Evolutionary conservation across 2,888 invertebrate genomes (phyloP).

Genomic region (Drosophila maculinotata): DNA sequence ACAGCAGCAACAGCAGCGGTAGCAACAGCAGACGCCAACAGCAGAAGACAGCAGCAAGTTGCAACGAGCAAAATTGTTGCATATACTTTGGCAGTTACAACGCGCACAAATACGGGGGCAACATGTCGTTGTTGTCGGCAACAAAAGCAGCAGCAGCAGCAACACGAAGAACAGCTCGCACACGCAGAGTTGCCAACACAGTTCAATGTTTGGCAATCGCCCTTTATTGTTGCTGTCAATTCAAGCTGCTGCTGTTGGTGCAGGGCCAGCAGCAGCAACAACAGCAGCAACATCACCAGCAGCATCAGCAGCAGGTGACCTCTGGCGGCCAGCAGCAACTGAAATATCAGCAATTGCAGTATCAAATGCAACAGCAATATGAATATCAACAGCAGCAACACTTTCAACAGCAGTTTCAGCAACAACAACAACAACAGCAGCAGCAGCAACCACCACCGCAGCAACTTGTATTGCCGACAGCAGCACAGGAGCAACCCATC

Average conservation of each 20-base stretch:
- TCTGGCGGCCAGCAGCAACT: slow-evolving; percentile 59
- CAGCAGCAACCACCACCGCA: slow-evolving; percentile 45
- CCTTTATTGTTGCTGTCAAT: slow-evolving; percentile 65
- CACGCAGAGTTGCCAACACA: slow-evolving; percentile 61
- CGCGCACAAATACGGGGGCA: slow-evolving; percentile 37
- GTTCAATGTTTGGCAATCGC: slow-evolving; percentile 67
- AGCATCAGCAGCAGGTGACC: slow-evolving; percentile 35
- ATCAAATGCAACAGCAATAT: slow-evolving; percentile 78
- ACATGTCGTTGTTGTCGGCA: slow-evolving; percentile 59
- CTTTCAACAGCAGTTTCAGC: slow-evolving; percentile 72
- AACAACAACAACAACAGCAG: slow-evolving; percentile 59
- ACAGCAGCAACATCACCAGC: slow-evolving; percentile 30
- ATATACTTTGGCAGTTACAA: slow-evolving; percentile 48
- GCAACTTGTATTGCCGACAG: slow-evolving; percentile 42
- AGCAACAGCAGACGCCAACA: slow-evolving; percentile 16
- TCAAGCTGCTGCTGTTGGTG: slow-evolving; percentile 43
- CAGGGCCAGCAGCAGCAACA: slow-evolving; percentile 60
- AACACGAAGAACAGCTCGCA: slow-evolving; percentile 20
- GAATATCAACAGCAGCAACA: slow-evolving; percentile 77
- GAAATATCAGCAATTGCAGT: slow-evolving; percentile 76
- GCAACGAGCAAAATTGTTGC: slow-evolving; percentile 55
- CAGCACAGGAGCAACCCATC: slow-evolving; percentile 47
- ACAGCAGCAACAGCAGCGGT: slow-evolving; percentile 26
- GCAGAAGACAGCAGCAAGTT: slow-evolving; percentile 20
- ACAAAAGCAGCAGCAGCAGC: slow-evolving; percentile 18